phyloP scores from a whole-genome alignment of 2,888 invertebrate genomes.

The Sphinx pinastri region DNA sequence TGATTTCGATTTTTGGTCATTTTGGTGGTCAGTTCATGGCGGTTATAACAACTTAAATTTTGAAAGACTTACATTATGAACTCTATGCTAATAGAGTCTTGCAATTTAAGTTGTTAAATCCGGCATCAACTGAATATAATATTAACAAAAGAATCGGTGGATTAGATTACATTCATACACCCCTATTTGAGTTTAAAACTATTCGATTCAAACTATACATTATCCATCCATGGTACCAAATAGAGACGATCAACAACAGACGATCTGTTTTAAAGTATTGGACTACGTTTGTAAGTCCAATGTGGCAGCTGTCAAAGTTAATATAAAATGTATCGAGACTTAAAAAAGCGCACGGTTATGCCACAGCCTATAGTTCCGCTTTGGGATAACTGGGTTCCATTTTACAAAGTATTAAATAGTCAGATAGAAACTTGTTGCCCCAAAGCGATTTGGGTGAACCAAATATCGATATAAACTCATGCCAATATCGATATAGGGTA shows the following conservation, averaged over 20 bases:
- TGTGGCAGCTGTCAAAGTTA: too few species aligned
- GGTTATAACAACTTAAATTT: not conserved
- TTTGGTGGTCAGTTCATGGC: not conserved
- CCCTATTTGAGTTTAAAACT: not conserved
- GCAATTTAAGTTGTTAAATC: not conserved
- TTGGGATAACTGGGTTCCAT: too few species aligned
- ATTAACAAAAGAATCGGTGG: slow-evolving; percentile 13
- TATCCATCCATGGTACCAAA: not conserved
- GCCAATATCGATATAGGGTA: not conserved
- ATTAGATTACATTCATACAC: not conserved
- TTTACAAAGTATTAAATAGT: too few species aligned
- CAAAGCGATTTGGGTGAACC: not conserved
- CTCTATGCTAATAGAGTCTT: not conserved
- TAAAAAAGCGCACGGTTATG: too few species aligned
- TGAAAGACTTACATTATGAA: too few species aligned
- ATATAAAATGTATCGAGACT: too few species aligned
- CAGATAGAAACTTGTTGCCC: too few species aligned
- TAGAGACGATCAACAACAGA: not conserved
- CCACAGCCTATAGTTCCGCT: too few species aligned
- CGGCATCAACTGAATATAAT: not conserved
- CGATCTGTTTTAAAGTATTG: not conserved
- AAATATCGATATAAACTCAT: not conserved
- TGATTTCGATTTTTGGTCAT: slow-evolving; percentile 11
- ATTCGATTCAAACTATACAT: not conserved
- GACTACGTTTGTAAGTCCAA: too few species aligned